Conservation (phyloP, 37 sponge, comb jelly and placozoan genomes). For the Chondrosia reniformis region DNA sequence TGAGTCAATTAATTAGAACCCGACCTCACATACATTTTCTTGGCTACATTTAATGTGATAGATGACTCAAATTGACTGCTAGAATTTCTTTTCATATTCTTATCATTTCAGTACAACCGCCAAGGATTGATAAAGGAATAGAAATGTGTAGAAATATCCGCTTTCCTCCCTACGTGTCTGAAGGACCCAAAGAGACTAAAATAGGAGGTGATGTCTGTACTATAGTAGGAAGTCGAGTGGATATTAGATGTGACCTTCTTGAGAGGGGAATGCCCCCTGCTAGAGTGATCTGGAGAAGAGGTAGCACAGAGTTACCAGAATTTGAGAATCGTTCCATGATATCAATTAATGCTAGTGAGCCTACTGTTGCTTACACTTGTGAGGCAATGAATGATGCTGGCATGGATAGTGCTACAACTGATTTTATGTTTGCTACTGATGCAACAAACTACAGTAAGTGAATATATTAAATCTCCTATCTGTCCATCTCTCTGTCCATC, state of each 20-base stretch:
- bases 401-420: background rate
- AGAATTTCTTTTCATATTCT: background rate
- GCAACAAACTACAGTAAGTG: no score
- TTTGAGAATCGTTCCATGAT: background rate
- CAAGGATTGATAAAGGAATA: conserved; percentile 1
- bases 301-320: background rate
- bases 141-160: background rate
- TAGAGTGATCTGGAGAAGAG: background rate
- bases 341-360: background rate
- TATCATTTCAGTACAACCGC: background rate
- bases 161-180: conserved; percentile 2
- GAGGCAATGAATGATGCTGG: background rate
- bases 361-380: background rate
- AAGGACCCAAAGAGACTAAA: background rate
- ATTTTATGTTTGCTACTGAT: no score
- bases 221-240: background rate
- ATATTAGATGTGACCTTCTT: background rate
- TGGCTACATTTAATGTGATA: no score
- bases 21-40: no score
- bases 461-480: no score
- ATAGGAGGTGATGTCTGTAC: conserved; percentile 3
- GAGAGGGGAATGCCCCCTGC: background rate
- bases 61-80: no score
- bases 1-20: background rate
- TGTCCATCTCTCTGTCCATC: no score